A percentile compares a stretch with the other conserved stretches of the same genome.
Conservation (phyloP, 2,888 invertebrate genomes). For the Azorinus chamasolen region DNA sequence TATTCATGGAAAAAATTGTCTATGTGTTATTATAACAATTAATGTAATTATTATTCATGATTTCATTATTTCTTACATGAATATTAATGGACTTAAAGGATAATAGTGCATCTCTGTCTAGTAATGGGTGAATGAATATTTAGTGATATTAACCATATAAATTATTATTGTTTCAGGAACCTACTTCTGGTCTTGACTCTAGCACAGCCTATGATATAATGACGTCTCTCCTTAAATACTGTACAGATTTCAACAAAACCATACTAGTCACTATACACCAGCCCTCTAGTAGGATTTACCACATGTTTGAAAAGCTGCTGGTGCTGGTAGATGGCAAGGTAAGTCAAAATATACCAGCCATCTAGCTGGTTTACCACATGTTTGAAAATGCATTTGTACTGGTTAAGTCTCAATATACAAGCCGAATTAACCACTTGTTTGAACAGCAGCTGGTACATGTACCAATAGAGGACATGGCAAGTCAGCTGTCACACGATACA, state of each 20-base stretch:
- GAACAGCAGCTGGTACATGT: too few species aligned
- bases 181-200: constrained; percentile 94
- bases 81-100: too few species aligned
- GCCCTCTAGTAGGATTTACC: constrained; percentile 94
- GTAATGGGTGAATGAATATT: not conserved
- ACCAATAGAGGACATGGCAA: too few species aligned
- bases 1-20: too few species aligned
- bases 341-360: constrained; percentile 49
- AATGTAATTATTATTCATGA: too few species aligned
- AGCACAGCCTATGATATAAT: constrained; percentile 92
- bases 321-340: constrained; percentile 88
- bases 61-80: too few species aligned
- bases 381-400: not conserved
- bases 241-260: constrained; percentile 92
- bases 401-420: too few species aligned
- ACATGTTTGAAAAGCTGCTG: constrained; percentile 92
- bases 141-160: not conserved
- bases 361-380: too few species aligned
- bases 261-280: constrained; percentile 94
- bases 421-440: too few species aligned
- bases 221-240: constrained; percentile 91
- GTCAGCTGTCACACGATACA: too few species aligned
- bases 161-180: constrained; percentile 89
- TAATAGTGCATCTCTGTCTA: too few species aligned
- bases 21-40: too few species aligned